These are phyloP conservation scores for Drosophila navojoa DNA, from an alignment of 1,140 invertebrate species.

Conservation along the genomic window DNA sequence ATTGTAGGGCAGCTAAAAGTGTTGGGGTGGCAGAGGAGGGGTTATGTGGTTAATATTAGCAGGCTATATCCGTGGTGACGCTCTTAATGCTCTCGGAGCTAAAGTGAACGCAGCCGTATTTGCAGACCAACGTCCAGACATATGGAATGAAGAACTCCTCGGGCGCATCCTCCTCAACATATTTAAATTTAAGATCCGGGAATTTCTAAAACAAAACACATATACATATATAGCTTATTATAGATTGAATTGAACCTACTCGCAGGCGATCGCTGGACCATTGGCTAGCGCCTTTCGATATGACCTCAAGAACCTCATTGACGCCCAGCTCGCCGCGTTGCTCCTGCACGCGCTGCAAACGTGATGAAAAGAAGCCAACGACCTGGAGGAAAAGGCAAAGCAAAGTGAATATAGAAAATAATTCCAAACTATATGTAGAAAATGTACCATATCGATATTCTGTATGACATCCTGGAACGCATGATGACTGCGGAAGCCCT, in stretches of 20 bases:
- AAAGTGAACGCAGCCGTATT: slow-evolving; percentile 93
- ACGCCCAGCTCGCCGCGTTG: slow-evolving; percentile 90
- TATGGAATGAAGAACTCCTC: slow-evolving; percentile 99
- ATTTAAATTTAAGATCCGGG: slow-evolving; percentile 99
- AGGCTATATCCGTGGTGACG: slow-evolving; percentile 79
- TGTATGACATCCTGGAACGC: slow-evolving; percentile 98
- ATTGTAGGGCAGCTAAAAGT: neutral
- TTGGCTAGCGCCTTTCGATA: slow-evolving; percentile 93
- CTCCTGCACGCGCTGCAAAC: slow-evolving; percentile 88
- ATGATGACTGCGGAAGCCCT: slow-evolving; percentile 92
- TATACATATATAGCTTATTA: neutral
- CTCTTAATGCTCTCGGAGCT: slow-evolving; percentile 86
- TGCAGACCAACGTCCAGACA: slow-evolving; percentile 96
- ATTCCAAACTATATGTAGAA: neutral
- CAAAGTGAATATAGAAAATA: neutral
- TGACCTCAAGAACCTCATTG: slow-evolving; percentile 92
- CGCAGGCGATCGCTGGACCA: slow-evolving; percentile 96
- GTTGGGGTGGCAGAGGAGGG: slow-evolving; percentile 11
- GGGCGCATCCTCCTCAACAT: slow-evolving; percentile 99
- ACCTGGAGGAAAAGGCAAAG: slow-evolving; percentile 86
- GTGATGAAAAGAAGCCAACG: slow-evolving; percentile 93
- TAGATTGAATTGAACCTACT: slow-evolving; percentile 85
- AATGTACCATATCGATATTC: slow-evolving; percentile 96
- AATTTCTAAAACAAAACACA: slow-evolving; percentile 90
- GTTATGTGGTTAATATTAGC: slow-evolving; percentile 67